These are phyloP conservation scores for Mactra quadrangularis DNA, from an alignment of 1,140 invertebrate species.

Conservation along the genomic window DNA sequence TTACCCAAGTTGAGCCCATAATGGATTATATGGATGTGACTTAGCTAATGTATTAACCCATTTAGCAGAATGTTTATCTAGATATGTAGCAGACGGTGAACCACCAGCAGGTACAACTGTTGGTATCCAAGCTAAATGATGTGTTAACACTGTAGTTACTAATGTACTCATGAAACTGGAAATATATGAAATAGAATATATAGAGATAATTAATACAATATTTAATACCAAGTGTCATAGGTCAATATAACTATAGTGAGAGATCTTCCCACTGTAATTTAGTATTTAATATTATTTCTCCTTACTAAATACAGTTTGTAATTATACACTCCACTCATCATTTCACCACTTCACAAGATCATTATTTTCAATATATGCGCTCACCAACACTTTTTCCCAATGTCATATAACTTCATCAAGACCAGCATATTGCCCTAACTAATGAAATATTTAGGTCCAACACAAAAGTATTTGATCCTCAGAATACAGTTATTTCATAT, in stretches of 20 bases:
- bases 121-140: constrained; percentile 95
- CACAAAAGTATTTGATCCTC: too few species aligned
- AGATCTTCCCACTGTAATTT: too few species aligned
- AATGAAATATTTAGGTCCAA: too few species aligned
- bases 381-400: too few species aligned
- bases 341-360: too few species aligned
- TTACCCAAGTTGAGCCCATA: constrained; percentile 92
- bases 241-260: background rate
- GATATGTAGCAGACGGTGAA: constrained; percentile 79
- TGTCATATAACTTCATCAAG: too few species aligned
- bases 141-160: constrained; percentile 92
- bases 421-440: too few species aligned
- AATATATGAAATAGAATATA: background rate
- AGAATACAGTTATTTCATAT: too few species aligned
- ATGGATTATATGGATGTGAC: constrained; percentile 88
- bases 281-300: too few species aligned
- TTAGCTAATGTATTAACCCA: constrained; percentile 84
- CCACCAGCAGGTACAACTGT: constrained; percentile 87
- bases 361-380: too few species aligned
- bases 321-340: too few species aligned
- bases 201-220: background rate
- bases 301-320: too few species aligned
- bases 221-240: background rate
- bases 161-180: constrained; percentile 95
- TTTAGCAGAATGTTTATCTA: constrained; percentile 83